Percentiles rank a stretch among this genome's conserved stretches.
Conservation (phyloP, 1,140 invertebrate genomes). For the Trichomalopsis sarcophagae region DNA sequence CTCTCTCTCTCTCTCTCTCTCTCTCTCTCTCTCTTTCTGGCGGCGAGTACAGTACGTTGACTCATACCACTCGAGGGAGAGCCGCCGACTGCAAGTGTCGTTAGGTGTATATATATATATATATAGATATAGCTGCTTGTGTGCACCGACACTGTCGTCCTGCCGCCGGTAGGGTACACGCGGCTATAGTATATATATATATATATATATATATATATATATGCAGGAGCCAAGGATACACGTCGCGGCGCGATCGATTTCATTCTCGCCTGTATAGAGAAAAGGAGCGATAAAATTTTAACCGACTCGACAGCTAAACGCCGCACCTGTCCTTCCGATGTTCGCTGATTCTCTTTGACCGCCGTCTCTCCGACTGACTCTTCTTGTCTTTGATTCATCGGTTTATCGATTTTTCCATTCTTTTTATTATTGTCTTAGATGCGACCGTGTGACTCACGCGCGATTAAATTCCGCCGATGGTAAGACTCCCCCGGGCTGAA, state of each 20-base stretch:
- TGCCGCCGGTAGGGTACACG: background rate
- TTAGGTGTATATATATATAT: too few relatives aligned
- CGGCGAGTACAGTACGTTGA: conserved; percentile 52
- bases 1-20: background rate
- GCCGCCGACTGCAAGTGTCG: background rate
- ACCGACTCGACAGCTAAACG: background rate
- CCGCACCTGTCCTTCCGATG: background rate
- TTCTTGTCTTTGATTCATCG: background rate
- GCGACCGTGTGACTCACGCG: background rate
- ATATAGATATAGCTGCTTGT: background rate
- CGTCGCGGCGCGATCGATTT: background rate
- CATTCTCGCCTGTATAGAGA: background rate
- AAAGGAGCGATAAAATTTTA: background rate
- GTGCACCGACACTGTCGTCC: background rate
- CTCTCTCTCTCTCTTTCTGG: too few relatives aligned
- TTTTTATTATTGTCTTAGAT: background rate
- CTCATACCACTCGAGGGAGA: conserved; percentile 6
- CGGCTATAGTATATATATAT: background rate
- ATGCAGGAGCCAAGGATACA: background rate
- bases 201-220: background rate
- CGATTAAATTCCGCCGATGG: background rate
- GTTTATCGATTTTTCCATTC: background rate
- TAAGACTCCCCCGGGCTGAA: background rate
- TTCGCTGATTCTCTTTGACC: background rate
- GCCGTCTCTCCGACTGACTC: background rate